These are phyloP conservation scores for Dyspetes luteomarginatus DNA, from an alignment of 2,888 invertebrate genomes.

Conservation along the genomic window DNA sequence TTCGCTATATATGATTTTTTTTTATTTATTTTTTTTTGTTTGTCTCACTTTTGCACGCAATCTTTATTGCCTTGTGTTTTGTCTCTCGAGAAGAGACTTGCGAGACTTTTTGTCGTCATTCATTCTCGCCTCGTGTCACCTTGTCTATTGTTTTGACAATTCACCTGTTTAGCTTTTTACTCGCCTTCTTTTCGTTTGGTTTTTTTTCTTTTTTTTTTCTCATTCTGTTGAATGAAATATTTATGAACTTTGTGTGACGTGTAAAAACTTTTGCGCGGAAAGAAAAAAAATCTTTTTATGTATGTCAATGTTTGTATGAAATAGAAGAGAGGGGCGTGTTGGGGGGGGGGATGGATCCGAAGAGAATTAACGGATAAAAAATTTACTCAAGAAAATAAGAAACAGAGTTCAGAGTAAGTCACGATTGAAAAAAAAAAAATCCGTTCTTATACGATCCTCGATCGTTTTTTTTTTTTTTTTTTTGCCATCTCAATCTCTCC, in stretches of 20 bases:
- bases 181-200: background rate
- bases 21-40: too few relatives aligned
- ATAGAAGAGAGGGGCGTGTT: background rate
- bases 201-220: background rate
- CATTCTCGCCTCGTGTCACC: conserved; percentile 14
- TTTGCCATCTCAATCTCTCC: background rate
- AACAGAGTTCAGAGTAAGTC: conserved; percentile 12
- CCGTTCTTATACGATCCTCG: background rate
- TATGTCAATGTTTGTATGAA: too few relatives aligned
- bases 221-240: conserved; percentile 38
- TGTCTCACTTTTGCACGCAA: conserved; percentile 12
- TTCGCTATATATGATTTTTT: conserved; percentile 1
- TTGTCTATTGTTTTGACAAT: conserved; percentile 54
- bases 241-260: conserved; percentile 21
- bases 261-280: background rate
- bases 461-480: conserved; percentile 9
- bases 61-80: conserved; percentile 17
- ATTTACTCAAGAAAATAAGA: background rate
- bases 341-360: background rate
- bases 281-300: background rate
- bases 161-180: background rate
- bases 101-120: conserved; percentile 20
- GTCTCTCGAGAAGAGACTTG: conserved; percentile 2
- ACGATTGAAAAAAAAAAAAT: conserved; percentile 17
- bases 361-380: background rate